Conservation (phyloP, 2,888 invertebrate genomes). For the Phanerotoma sp. region DNA sequence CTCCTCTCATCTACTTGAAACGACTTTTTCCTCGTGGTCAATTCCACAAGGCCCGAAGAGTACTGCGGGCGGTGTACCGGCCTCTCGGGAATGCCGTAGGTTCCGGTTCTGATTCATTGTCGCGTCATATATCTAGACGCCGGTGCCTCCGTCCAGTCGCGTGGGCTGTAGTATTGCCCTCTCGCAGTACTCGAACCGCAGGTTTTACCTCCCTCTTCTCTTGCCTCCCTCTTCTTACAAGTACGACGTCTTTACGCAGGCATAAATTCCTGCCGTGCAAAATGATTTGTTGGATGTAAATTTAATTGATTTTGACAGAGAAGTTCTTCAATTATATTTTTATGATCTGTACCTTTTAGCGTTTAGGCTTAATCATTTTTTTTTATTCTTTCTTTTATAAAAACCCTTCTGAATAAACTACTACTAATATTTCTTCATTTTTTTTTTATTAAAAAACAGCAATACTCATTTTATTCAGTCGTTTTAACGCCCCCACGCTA, state of each 20-base stretch:
- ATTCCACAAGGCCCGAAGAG: neutral
- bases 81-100: constrained; percentile 48
- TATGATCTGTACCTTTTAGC: neutral
- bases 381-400: neutral
- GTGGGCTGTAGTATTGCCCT: constrained; percentile 32
- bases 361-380: neutral
- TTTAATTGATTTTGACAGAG: constrained; percentile 22
- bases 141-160: constrained; percentile 41
- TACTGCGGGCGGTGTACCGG: constrained; percentile 25
- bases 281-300: constrained; percentile 22
- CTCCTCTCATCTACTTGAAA: neutral
- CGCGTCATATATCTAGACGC: constrained; percentile 46
- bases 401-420: too few relatives aligned
- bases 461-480: neutral
- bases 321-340: constrained; percentile 16
- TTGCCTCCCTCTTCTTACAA: neutral
- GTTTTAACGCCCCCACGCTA: constrained; percentile 3
- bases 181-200: constrained; percentile 7
- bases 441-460: too few relatives aligned
- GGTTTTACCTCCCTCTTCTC: neutral
- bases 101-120: constrained; percentile 54
- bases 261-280: constrained; percentile 17
- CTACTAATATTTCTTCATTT: too few relatives aligned
- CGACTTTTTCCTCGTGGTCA: neutral
- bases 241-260: constrained; percentile 12